Conservation (phyloP, 2,113 vertebrate genomes). For the Mastomys natalensis region DNA sequence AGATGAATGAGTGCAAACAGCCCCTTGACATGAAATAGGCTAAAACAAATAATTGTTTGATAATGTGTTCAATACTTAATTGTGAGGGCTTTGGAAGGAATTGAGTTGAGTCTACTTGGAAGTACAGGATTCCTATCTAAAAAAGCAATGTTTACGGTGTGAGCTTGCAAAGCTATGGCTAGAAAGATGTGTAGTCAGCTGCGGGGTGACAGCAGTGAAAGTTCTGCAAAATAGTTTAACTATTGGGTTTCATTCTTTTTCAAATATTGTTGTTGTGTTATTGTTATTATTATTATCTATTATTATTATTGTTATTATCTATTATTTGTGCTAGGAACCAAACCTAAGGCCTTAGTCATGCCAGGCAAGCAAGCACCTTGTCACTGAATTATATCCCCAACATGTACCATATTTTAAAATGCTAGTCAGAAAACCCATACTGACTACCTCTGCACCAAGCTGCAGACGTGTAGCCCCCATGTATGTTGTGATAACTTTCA, state of each 20-base stretch:
- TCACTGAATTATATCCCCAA: background rate
- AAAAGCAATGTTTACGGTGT: background rate
- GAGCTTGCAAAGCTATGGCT: background rate
- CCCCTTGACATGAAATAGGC: background rate
- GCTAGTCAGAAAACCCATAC: background rate
- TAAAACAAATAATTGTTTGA: background rate
- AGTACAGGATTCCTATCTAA: background rate
- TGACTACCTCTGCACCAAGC: background rate
- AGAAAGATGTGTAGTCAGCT: background rate
- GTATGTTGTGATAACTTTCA: background rate
- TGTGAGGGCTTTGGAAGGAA: background rate
- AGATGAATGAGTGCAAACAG: background rate
- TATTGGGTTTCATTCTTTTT: background rate
- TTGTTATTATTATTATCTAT: background rate
- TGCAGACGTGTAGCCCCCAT: background rate
- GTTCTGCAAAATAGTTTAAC: background rate
- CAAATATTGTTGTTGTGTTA: background rate
- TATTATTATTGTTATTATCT: background rate
- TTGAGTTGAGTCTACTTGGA: background rate
- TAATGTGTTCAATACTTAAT: background rate
- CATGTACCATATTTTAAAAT: background rate
- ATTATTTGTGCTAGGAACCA: background rate
- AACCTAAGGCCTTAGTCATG: background rate
- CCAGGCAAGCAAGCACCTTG: fast-evolving
- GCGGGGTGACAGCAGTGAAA: background rate